phyloP scores from a whole-genome alignment of 2,888 invertebrate species.

The Lapara coniferarum region DNA sequence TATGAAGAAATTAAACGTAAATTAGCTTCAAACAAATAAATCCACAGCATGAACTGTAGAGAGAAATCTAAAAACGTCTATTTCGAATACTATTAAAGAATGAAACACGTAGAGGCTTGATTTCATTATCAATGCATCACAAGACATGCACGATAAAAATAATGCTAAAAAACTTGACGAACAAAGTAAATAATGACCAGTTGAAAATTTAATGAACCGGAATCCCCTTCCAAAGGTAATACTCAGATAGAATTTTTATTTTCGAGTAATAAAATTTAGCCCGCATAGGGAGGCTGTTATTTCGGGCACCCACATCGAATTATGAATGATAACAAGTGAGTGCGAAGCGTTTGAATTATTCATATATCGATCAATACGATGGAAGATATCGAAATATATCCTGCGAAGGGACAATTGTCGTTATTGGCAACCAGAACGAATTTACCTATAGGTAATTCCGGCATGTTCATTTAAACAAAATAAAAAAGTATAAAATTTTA shows the following conservation, averaged over 20 bases:
- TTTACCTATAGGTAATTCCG: neutral
- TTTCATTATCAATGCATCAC: too few relatives aligned
- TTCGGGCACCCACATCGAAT: slow-evolving; percentile 43
- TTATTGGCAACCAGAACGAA: neutral
- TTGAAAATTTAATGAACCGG: neutral
- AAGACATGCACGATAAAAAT: too few relatives aligned
- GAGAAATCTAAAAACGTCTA: too few relatives aligned
- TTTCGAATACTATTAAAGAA: too few relatives aligned
- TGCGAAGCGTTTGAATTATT: slow-evolving; percentile 49
- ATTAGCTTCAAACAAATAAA: too few relatives aligned
- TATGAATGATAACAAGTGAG: slow-evolving; percentile 52
- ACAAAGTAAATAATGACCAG: neutral
- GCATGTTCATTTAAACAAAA: too few relatives aligned
- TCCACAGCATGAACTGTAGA: too few relatives aligned
- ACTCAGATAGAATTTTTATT: slow-evolving; percentile 5
- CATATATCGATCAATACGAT: slow-evolving; percentile 30
- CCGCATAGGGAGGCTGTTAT: neutral
- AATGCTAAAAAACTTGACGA: too few relatives aligned
- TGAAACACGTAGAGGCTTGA: too few relatives aligned
- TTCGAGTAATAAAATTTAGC: slow-evolving; percentile 16
- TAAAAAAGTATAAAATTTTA: too few relatives aligned
- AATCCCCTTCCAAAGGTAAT: neutral
- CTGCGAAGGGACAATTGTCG: neutral
- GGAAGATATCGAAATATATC: slow-evolving; percentile 4
- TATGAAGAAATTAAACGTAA: too few relatives aligned